These are phyloP conservation scores for Puntigrus tetrazona DNA, from an alignment of 2,113 vertebrate genomes.

Conservation along the genomic window DNA sequence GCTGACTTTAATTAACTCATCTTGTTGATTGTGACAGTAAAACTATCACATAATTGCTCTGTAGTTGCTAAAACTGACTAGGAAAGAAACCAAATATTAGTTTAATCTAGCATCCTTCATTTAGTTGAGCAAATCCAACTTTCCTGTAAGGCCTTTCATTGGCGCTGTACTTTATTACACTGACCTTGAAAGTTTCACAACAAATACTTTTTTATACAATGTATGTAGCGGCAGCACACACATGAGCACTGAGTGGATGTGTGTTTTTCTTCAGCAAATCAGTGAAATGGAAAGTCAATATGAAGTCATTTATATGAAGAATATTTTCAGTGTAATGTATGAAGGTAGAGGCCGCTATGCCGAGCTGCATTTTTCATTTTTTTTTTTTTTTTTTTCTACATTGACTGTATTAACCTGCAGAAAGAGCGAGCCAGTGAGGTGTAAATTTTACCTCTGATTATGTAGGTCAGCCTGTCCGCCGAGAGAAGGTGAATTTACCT, in stretches of 20 bases:
- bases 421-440: slow-evolving; percentile 26
- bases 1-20: neutral
- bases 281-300: slow-evolving; percentile 22
- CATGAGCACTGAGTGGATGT: neutral
- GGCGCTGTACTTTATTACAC: neutral
- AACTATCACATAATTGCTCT: neutral
- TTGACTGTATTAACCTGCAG: slow-evolving; percentile 44
- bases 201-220: neutral
- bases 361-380: slow-evolving; percentile 5
- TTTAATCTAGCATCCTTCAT: neutral
- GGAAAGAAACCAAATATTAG: neutral
- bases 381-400: slow-evolving; percentile 11
- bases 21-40: neutral
- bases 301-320: slow-evolving; percentile 17
- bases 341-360: slow-evolving; percentile 2
- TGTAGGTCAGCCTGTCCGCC: slow-evolving; percentile 42
- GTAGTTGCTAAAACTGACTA: neutral
- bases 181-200: slow-evolving; percentile 4
- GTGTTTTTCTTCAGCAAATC: slow-evolving; percentile 1
- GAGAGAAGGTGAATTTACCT: slow-evolving; percentile 30
- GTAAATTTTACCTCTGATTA: slow-evolving; percentile 31
- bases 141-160: neutral
- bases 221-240: neutral
- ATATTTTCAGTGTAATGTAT: slow-evolving; percentile 37
- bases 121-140: neutral